Evolutionary conservation across 2,888 invertebrate genomes (phyloP), one percentile per base, ranked within the genome.

Genomic region (Baronia brevicornis): DNA sequence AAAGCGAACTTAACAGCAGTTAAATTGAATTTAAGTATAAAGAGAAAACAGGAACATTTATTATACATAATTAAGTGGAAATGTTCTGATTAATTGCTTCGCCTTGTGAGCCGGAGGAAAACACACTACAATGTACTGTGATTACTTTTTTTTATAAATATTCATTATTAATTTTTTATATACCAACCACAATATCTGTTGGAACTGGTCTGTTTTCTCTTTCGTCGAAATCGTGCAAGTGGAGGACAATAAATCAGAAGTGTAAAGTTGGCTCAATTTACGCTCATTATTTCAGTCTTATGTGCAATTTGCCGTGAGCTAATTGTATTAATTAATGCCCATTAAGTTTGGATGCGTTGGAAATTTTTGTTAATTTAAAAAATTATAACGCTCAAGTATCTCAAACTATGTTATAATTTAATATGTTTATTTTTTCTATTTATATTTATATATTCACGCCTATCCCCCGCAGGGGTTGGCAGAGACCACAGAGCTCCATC

Each of bases 241-340:
- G 72, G 72, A 67, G 60, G 67, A 78, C 77, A 80, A 82, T 84
- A 84, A 84, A 84, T 84, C 82, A 82, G 72, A 77, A 77, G 82
- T 80, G 82, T 75, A 80, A 80, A 84, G 80, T 72, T 69, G 72
- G 67, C 73, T 79, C 78, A 73, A 80, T 82, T 82, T 73, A 67
- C 70, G 69, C 77, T 80, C 79, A 82, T 84, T 84, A 84, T 78
- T 72, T 72, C 65, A 70, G 71, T 72, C 64, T 70, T 73, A 74
- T 67, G 72, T 69, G 72, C 70, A 82, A 82, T 84, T 84, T 79
- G 77, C 82, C 71, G 71, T 57, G 59, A 60, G 66, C 74, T 82
- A 82, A 84, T 84, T 84, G 80, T 80, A 79, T 78, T 82, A 80
- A 82, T 84, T 78, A 82, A 68, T 72, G 70, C 50, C 63, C 77